Conservation (phyloP, 2,797 vertebrate species). For the Etheostoma perlongum region DNA sequence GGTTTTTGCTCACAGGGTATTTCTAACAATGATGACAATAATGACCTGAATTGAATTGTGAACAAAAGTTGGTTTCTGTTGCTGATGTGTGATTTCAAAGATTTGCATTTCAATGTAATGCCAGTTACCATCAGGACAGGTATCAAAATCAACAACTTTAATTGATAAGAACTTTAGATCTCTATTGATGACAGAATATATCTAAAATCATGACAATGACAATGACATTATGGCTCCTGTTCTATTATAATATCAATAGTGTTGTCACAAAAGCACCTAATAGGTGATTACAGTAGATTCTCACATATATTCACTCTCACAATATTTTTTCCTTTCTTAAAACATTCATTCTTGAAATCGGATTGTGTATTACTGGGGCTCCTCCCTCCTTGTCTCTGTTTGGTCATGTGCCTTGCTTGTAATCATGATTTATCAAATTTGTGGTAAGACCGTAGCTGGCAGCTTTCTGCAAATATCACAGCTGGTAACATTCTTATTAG, state of each 20-base stretch:
- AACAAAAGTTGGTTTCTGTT: not conserved
- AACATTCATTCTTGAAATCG: conserved; percentile 11
- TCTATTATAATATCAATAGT: not conserved
- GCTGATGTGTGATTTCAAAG: not conserved
- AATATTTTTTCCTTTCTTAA: not conserved
- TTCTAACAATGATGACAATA: conserved; percentile 3
- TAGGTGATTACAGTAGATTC: not conserved
- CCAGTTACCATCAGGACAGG: not conserved
- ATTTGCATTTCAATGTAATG: not conserved
- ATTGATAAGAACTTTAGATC: not conserved
- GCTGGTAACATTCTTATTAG: conserved; percentile 22
- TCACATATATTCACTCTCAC: not conserved
- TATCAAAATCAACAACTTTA: not conserved
- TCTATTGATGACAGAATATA: not conserved
- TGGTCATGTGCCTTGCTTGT: conserved; percentile 21
- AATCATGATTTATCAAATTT: conserved; percentile 34
- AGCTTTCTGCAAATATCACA: conserved; percentile 35
- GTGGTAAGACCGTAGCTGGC: not conserved
- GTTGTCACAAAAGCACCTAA: not conserved
- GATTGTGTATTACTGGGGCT: not conserved
- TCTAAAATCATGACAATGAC: not conserved
- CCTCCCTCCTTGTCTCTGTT: not conserved
- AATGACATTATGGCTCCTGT: not conserved
- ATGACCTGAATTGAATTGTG: not conserved
- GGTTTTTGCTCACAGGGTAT: not conserved